These are phyloP conservation scores for human (Homo sapiens) DNA, from an alignment of 2,113 vertebrate genomes.

Conservation along the genomic window DNA sequence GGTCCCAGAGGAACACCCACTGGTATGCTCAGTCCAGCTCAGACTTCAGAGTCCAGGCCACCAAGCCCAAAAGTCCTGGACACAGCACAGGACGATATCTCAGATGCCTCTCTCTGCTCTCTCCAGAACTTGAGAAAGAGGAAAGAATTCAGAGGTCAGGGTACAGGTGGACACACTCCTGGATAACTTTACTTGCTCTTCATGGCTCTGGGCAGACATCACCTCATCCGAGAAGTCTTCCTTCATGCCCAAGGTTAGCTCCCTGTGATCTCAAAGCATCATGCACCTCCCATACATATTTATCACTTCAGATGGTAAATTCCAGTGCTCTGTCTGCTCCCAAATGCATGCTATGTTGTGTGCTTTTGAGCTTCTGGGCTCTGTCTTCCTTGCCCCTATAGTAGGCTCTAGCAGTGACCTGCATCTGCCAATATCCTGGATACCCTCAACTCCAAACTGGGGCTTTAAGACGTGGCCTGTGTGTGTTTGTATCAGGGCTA, in stretches of 20 bases:
- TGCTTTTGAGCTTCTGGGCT: not conserved
- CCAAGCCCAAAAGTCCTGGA: not conserved
- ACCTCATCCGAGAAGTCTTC: conserved; percentile 28
- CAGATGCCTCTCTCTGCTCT: not conserved
- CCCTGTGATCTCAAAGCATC: not conserved
- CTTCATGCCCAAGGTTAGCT: not conserved
- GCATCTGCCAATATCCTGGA: not conserved
- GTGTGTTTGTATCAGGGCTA: not conserved
- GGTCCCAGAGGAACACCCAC: not conserved
- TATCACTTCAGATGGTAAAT: not conserved
- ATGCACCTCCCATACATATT: not conserved
- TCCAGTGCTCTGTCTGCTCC: not conserved
- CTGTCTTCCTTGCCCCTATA: not conserved
- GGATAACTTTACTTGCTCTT: not conserved
- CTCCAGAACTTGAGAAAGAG: not conserved
- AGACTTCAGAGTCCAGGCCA: not conserved
- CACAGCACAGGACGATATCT: not conserved
- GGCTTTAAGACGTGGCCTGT: not conserved
- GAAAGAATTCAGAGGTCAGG: not conserved
- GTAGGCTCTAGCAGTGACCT: not conserved
- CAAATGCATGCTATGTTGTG: not conserved
- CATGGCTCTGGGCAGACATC: not conserved
- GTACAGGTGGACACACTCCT: not conserved
- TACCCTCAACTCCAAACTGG: not conserved
- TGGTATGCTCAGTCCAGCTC: not conserved